Evolutionary conservation across 2,888 invertebrate genomes (phyloP).

Genomic region (Ashinkailepas kermadecensis): DNA sequence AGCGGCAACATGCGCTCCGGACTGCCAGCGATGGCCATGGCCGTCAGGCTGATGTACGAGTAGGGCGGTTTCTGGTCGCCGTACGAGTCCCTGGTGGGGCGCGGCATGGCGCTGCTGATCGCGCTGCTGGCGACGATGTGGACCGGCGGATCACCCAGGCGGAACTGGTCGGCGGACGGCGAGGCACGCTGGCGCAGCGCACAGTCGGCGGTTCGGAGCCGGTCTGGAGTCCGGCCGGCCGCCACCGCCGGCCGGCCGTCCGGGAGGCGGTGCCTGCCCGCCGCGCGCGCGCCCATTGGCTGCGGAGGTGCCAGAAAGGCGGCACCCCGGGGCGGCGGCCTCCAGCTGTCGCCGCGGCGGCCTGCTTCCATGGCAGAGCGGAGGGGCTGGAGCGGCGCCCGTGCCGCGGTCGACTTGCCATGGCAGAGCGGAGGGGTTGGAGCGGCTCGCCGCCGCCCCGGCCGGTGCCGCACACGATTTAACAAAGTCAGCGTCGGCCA

Average conservation of each 20-base stretch:
- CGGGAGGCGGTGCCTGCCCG: neutral
- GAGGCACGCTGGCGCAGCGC: neutral
- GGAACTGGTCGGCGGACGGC: neutral
- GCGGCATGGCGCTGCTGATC: constrained; percentile 60
- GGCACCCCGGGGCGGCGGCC: neutral
- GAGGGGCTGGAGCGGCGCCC: neutral
- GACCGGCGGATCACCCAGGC: neutral
- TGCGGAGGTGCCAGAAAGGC: neutral
- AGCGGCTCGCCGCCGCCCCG: neutral
- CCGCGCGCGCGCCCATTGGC: neutral
- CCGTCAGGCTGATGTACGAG: constrained; percentile 96
- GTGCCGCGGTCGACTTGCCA: no score
- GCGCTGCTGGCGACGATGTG: neutral
- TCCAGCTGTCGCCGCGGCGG: neutral
- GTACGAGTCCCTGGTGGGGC: constrained; percentile 92
- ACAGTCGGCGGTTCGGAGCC: neutral
- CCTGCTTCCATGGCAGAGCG: neutral
- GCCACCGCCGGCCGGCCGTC: neutral
- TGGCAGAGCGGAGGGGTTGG: neutral
- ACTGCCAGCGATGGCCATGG: constrained; percentile 98
- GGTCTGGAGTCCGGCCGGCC: neutral
- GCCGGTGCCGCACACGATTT: neutral
- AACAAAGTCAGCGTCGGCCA: neutral
- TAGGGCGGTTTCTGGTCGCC: constrained; percentile 99
- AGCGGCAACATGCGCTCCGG: constrained; percentile 91